Evolutionary conservation across 2,113 vertebrate genomes (phyloP).

Genomic region (Acrocephalus arundinaceus): DNA sequence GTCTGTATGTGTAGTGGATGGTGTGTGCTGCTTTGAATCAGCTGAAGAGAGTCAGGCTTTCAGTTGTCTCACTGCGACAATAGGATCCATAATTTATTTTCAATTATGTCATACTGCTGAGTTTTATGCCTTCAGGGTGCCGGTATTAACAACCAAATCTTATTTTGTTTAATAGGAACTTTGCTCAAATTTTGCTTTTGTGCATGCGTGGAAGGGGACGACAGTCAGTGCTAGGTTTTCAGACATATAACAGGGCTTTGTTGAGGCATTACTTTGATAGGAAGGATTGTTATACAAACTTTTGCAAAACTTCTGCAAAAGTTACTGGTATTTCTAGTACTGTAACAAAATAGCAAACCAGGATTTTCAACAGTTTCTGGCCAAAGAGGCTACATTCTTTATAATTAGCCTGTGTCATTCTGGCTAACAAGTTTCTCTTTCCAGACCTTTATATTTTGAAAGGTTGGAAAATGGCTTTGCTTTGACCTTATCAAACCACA

Average conservation of each 20-base stretch:
- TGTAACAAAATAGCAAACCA: background rate
- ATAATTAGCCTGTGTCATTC: background rate
- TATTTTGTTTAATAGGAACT: background rate
- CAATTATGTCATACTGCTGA: background rate
- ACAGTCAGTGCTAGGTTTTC: background rate
- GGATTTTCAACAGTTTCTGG: background rate
- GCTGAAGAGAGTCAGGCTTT: background rate
- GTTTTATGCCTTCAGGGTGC: background rate
- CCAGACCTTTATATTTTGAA: conserved; percentile 24
- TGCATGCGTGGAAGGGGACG: background rate
- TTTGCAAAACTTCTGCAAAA: conserved; percentile 24
- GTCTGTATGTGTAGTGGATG: background rate
- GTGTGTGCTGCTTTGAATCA: background rate
- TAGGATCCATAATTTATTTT: background rate
- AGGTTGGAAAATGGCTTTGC: background rate
- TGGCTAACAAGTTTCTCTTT: background rate
- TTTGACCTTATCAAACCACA: conserved; percentile 48
- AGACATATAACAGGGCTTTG: background rate
- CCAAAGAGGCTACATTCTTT: background rate
- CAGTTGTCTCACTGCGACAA: background rate
- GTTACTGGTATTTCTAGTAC: background rate
- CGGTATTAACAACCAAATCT: background rate
- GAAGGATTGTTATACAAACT: background rate
- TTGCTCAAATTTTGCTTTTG: background rate
- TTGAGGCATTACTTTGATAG: background rate